Evolutionary conservation across 2,797 vertebrate species (phyloP), one percentile per base, ranked within the genome.

Genomic region (Gouania willdenowi): DNA sequence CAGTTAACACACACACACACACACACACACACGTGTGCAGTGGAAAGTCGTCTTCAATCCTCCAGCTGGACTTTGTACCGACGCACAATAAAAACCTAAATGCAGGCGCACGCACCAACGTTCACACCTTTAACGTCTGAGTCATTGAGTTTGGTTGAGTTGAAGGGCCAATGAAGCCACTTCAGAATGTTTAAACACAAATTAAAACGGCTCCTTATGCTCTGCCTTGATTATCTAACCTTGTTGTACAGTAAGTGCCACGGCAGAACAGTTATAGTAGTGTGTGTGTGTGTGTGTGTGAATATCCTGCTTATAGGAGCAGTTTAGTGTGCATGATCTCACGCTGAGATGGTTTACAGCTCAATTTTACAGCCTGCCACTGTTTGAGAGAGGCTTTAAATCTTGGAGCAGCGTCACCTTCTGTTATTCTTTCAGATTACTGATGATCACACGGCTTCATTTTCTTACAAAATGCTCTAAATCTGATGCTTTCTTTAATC

Each of bases 311-410:
- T 35, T 8, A 8, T 15, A n/a, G n/a, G n/a, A n/a, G 26, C 6
- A n/a, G 27, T 3, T 0, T 32, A 33, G 16, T 18, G 26, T 28
- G 12, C 20, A 15, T n/a, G n/a, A n/a, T n/a, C n/a, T n/a, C n/a
- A n/a, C n/a, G n/a, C n/a, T n/a, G 20, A 75, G 42, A 8, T 71
- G 43, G 49, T 82, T 82, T 82, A 75, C 65, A 39, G 65, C 33
- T 49, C 67, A 75, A 77, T 80, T 79, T 75, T 71, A 64, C 70
- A 60, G 62, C 59, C 64, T 67, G 53, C 60, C 60, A 65, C 48
- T 57, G 41, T 44, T 62, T n/a, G 36, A 42, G 29, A 31, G 21
- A 17, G 21, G 10, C 55, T 53, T 29, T 81, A 84, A 78, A 79
- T 83, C 78, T 65, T 40, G 51, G 6, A 36, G n/a, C n/a, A n/a